Evolutionary conservation across 2,113 vertebrate species (phyloP), one percentile per base, ranked within the genome.

Genomic region (Pao palembangensis): DNA sequence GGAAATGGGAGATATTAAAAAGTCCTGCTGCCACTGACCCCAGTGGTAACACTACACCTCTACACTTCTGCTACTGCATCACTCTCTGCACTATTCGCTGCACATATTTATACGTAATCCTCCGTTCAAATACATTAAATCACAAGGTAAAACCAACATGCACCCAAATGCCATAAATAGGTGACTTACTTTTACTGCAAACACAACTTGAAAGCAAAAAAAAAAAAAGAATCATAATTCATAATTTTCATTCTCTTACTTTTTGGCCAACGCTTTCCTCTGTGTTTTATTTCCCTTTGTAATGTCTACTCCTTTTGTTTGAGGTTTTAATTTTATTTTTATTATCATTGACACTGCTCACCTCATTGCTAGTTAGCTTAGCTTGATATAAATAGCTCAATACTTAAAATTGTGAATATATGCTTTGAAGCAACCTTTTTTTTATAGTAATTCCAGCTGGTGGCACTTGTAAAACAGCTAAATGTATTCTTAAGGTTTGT

Each of bases 11-110:
- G 82, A 81, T 81, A 83, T 87, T 83, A 78, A 74, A 83, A 78
- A 82, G 76, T 74, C 77, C 72, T 73, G 77, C 80, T 80, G 75
- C 74, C 81, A 41, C 80, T 85, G 80, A 86, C 87, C 81, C 61
- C 19, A 49, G 51, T 48, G 44, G 73, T 77, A 59, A 65, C 64
- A 61, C 69, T 49, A 63, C 51, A 62, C 58, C 52, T 41, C 69
- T 49, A 63, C 51, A 62, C 58, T 54, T 41, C 60, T 64, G 72
- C 70, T 71, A 63, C 85, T 66, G 70, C 65, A 58, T 63, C 64
- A 49, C 63, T 53, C 47, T 57, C 55, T 52, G 28, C 19, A 49
- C 23, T 31, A 15, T 54, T 58, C 60, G 58, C 50, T 23, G 2
- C 15, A 14, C 19, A 41, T 34, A 54, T 31, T 42, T 42, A 20